Percentiles rank a stretch among this genome's conserved stretches.
Conservation (phyloP, 1,140 invertebrate species). For the Diorhabda elongata region DNA sequence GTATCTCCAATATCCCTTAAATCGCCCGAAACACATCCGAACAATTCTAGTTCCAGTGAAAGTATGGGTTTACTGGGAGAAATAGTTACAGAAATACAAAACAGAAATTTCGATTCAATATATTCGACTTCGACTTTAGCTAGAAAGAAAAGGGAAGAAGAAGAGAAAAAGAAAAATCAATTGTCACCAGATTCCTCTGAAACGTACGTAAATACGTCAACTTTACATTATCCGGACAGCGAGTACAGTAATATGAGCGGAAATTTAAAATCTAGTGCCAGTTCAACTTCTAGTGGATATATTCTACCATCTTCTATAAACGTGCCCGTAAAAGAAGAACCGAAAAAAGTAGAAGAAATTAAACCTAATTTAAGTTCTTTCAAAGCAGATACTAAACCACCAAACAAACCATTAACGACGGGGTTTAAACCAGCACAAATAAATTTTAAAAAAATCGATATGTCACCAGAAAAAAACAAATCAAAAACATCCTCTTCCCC, state of each 20-base stretch:
- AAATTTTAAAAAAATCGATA: constrained; percentile 17
- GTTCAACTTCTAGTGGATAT: constrained; percentile 68
- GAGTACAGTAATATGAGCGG: constrained; percentile 56
- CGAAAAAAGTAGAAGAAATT: constrained; percentile 16
- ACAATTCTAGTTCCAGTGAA: constrained; percentile 51
- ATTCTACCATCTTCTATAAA: constrained; percentile 66
- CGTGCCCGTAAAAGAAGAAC: constrained; percentile 47
- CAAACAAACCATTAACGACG: constrained; percentile 37
- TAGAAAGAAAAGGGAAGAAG: constrained; percentile 57
- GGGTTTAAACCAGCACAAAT: constrained; percentile 30
- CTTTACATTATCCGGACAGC: constrained; percentile 55
- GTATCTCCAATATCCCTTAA: constrained; percentile 43
- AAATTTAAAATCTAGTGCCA: constrained; percentile 53
- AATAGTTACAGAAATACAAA: constrained; percentile 82
- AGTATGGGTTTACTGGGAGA: constrained; percentile 72
- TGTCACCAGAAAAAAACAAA: constrained; percentile 33
- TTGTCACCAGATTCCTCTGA: constrained; percentile 45
- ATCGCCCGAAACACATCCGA: constrained; percentile 48
- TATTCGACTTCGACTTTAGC: constrained; percentile 70
- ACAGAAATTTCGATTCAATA: constrained; percentile 78
- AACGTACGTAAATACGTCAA: constrained; percentile 53
- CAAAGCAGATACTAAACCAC: constrained; percentile 37
- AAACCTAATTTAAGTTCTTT: constrained; percentile 36
- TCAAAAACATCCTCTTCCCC: constrained; percentile 43
- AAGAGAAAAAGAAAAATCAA: constrained; percentile 48